Evolutionary conservation across 2,888 invertebrate genomes (phyloP).

Genomic region (Eupsilia transversa): DNA sequence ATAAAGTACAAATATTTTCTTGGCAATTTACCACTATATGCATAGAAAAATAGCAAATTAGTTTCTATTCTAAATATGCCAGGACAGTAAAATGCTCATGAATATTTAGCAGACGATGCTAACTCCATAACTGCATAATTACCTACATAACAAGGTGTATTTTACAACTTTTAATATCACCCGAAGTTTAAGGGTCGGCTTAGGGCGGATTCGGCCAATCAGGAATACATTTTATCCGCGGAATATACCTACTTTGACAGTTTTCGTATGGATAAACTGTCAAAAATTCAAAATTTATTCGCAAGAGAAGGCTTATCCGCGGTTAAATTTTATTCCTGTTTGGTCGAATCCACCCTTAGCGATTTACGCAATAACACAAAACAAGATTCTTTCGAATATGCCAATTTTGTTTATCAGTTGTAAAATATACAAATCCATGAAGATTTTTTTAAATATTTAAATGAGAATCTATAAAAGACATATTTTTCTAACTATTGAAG

Average conservation of each 20-base stretch:
- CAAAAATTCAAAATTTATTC: too few relatives aligned
- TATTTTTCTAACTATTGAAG: background rate
- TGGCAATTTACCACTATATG: conserved; percentile 1
- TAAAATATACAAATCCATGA: background rate
- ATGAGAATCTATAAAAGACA: background rate
- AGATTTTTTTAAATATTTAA: background rate
- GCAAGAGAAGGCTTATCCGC: too few relatives aligned
- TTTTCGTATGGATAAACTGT: too few relatives aligned
- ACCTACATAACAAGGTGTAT: conserved; percentile 9
- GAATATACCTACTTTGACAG: too few relatives aligned
- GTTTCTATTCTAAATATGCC: conserved; percentile 11
- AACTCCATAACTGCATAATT: conserved; percentile 1
- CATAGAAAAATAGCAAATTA: conserved; percentile 10
- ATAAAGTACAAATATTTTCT: background rate
- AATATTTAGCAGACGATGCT: conserved; percentile 18
- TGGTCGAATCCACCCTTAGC: too few relatives aligned
- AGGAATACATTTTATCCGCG: too few relatives aligned
- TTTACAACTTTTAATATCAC: background rate
- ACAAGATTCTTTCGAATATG: background rate
- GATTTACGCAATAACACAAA: background rate
- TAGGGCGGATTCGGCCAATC: too few relatives aligned
- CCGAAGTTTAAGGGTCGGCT: background rate
- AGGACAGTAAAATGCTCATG: conserved; percentile 11
- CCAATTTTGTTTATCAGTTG: background rate
- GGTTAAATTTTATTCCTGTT: too few relatives aligned